These are phyloP conservation scores for Nemotelus pantherinus DNA, from an alignment of 2,888 invertebrate genomes.

Conservation along the genomic window DNA sequence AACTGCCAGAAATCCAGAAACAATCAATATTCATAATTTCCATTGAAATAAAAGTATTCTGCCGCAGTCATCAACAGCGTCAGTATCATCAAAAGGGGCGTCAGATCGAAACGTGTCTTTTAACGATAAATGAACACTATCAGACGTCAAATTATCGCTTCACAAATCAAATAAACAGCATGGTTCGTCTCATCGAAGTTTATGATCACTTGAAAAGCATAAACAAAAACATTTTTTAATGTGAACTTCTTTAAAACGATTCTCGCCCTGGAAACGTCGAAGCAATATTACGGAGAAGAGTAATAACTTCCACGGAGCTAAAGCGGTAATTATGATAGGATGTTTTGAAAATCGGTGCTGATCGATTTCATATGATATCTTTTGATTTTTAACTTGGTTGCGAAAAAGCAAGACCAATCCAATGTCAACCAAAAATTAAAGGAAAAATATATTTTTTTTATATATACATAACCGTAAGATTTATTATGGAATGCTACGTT, in stretches of 20 bases:
- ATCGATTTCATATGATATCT: background rate
- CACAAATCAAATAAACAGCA: constrained; percentile 44
- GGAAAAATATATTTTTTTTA: too few species aligned
- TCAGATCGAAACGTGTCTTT: constrained; percentile 27
- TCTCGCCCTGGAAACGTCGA: background rate
- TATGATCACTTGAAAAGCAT: constrained; percentile 25
- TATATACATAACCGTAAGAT: too few species aligned
- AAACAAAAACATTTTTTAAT: constrained; percentile 20
- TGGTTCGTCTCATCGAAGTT: constrained; percentile 13
- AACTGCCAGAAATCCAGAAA: background rate
- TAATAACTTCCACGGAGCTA: background rate
- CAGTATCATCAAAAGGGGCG: constrained; percentile 28
- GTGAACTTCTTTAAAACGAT: constrained; percentile 5
- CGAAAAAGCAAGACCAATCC: too few species aligned
- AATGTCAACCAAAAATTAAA: too few species aligned
- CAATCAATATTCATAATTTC: constrained; percentile 25
- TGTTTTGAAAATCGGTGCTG: background rate
- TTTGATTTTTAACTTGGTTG: background rate
- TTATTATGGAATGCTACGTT: too few species aligned
- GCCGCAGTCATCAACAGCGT: background rate
- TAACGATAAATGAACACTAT: constrained; percentile 36
- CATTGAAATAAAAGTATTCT: background rate
- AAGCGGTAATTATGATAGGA: background rate
- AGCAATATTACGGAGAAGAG: background rate
- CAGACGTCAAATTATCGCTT: constrained; percentile 40